Evolutionary conservation across 2,113 vertebrate species (phyloP).

Genomic region (Ifrita kowaldi): DNA sequence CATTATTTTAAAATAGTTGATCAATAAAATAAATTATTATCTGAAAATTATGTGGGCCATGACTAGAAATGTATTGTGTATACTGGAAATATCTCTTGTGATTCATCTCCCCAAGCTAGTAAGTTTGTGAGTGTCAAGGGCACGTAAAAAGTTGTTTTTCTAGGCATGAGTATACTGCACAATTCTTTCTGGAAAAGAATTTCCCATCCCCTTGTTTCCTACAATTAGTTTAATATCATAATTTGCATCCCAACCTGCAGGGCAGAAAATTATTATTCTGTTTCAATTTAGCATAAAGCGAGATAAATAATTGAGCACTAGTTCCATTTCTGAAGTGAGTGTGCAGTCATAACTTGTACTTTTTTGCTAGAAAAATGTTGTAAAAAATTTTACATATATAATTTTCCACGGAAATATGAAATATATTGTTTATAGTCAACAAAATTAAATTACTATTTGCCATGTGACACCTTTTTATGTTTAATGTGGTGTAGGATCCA

Average conservation of each 20-base stretch:
- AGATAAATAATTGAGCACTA: neutral
- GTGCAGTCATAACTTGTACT: neutral
- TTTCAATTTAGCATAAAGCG: neutral
- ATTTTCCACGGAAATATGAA: neutral
- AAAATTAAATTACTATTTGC: neutral
- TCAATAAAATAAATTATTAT: neutral
- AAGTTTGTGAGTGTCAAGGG: neutral
- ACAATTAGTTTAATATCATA: neutral
- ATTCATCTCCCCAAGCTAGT: neutral
- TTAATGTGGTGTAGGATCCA: neutral
- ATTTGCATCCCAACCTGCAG: neutral
- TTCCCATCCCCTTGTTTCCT: neutral
- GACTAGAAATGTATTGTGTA: neutral
- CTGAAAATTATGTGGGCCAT: neutral
- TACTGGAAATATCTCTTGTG: neutral
- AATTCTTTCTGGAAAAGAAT: neutral
- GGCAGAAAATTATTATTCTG: neutral
- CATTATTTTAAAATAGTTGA: neutral
- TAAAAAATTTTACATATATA: neutral
- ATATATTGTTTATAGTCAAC: neutral
- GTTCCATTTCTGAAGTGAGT: neutral
- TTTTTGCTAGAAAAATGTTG: neutral
- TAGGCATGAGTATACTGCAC: neutral
- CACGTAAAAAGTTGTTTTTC: neutral
- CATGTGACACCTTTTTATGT: neutral